Base-by-base conservation (phyloP, 2,797 vertebrate species). In the Chaunax sp. region DNA sequence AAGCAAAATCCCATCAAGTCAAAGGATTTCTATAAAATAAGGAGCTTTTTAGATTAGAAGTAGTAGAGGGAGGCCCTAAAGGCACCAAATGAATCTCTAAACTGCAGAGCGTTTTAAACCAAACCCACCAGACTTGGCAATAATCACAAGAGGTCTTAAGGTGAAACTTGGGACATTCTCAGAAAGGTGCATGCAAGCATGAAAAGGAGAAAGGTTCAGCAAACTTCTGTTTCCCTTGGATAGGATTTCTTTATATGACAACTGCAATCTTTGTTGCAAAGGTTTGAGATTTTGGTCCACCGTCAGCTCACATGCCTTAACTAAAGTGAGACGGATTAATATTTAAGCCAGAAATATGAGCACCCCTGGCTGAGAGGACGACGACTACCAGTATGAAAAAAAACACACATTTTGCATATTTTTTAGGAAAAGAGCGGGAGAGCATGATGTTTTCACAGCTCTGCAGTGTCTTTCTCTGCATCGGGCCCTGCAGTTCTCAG, bases 41-140 rank as follows among this genome's bases (percentile, higher is more conserved):
- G 54, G 63, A 77, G 70, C 49, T 77, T 77, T 81, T 70, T 28
- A 75, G 61, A 76, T 66, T 62, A 46, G 68, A 26, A 67, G 84
- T 77, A 61, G 62, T 54, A 72, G 65, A 69, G 30, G 20, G 60
- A 76, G 73, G 18, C 45, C 75, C 71, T 52, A 35, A 74, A 78
- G 82, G 80, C 78, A 81, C 14, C 30, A 9, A 64, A 50, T 76
- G 74, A 82, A 79, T 64, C 77, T 80, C 64, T 52, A 59, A 78
- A 84, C 78, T 71, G 61, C 53, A 73, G 43, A 72, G 67, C 63
- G 66, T 49, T 72, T 82, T 50, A 22, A 16, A 69, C 58, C 69
- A 74, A 86, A 77, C 71, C 80, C 58, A 64, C 45, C 2, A 35
- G 53, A 50, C 62, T 56, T n/a, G 63, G 64, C 70, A 75, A 62